Conservation (phyloP, 2,113 vertebrate genomes). For the Mus spicilegus region DNA sequence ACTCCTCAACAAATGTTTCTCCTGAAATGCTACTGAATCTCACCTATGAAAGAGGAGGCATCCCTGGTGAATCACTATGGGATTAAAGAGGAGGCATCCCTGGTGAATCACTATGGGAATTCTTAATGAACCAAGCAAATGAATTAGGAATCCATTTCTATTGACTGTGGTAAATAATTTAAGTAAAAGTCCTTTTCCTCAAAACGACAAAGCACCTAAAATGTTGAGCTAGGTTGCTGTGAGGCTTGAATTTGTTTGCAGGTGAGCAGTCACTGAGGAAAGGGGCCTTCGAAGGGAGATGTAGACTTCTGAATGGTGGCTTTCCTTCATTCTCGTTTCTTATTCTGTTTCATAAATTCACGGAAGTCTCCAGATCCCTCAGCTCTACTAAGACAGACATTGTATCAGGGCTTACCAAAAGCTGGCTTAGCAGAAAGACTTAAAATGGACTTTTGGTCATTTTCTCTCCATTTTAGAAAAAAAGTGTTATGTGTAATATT, state of each 20-base stretch:
- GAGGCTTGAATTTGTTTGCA: background rate
- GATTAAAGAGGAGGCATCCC: no score
- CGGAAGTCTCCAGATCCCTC: background rate
- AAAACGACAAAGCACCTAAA: slow-evolving; percentile 8
- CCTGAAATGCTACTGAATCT: slow-evolving; percentile 48
- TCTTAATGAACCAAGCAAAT: slow-evolving; percentile 72
- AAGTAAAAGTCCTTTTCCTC: slow-evolving; percentile 54
- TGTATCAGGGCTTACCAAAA: background rate
- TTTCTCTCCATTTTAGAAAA: slow-evolving; percentile 58
- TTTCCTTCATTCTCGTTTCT: background rate
- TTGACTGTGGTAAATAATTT: slow-evolving; percentile 65
- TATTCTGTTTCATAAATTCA: background rate
- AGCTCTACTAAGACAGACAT: background rate
- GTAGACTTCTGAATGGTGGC: background rate
- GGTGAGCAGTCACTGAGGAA: background rate
- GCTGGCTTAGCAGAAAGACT: background rate
- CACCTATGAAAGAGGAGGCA: slow-evolving; percentile 53
- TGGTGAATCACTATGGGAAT: slow-evolving; percentile 30
- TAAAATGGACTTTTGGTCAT: slow-evolving; percentile 47
- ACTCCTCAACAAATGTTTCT: slow-evolving; percentile 57
- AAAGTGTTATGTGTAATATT: background rate
- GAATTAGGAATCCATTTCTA: slow-evolving; percentile 72
- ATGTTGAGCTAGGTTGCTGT: background rate
- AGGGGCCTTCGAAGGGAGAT: background rate
- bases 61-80: slow-evolving; percentile 49